Evolutionary conservation across 2,888 invertebrate genomes (phyloP).

Genomic region (Mythimna impura): DNA sequence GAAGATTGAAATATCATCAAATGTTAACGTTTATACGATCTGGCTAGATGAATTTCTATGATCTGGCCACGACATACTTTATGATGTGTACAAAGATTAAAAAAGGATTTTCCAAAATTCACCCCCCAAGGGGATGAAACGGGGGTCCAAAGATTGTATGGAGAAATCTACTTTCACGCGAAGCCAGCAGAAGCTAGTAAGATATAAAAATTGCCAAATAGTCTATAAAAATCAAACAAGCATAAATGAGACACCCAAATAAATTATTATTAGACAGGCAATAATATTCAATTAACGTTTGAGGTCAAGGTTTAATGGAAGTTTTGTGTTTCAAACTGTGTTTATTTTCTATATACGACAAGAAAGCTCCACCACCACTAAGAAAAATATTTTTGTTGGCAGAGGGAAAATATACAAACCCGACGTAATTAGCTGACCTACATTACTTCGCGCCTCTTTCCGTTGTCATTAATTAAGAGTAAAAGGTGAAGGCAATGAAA

Average conservation of each 20-base stretch:
- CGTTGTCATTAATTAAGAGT: conserved; percentile 48
- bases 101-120: too few relatives aligned
- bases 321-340: conserved; percentile 9
- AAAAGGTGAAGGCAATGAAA: conserved; percentile 41
- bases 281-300: conserved; percentile 22
- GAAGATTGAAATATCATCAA: too few relatives aligned
- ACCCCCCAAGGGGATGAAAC: too few relatives aligned
- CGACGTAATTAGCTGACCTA: conserved; percentile 56
- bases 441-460: conserved; percentile 45
- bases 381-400: conserved; percentile 29
- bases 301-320: conserved; percentile 24
- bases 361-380: conserved; percentile 28
- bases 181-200: too few relatives aligned
- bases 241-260: conserved; percentile 5
- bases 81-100: too few relatives aligned
- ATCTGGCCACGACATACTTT: too few relatives aligned
- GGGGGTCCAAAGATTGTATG: too few relatives aligned
- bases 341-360: conserved; percentile 7
- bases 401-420: conserved; percentile 32
- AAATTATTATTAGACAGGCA: conserved; percentile 20
- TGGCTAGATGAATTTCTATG: too few relatives aligned
- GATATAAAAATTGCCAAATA: background rate
- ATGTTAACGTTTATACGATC: too few relatives aligned
- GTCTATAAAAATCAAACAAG: conserved; percentile 1
- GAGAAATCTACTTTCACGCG: too few relatives aligned